Conservation (phyloP, 2,113 vertebrate genomes). For the Kobus ellipsiprymnus region DNA sequence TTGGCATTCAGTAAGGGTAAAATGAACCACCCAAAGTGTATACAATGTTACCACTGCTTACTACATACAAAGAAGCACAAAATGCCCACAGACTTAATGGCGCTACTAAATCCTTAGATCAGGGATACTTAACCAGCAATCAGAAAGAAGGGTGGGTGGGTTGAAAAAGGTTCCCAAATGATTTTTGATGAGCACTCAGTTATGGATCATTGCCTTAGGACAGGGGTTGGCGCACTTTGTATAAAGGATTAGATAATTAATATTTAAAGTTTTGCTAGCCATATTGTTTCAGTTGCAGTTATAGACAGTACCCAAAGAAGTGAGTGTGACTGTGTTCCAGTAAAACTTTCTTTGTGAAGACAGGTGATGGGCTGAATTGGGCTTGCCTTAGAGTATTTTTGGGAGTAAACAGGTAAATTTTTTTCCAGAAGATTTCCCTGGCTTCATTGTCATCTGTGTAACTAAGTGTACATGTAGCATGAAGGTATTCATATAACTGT, state of each 20-base stretch:
- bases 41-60: neutral
- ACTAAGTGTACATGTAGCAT: neutral
- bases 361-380: neutral
- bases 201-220: neutral
- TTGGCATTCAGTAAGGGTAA: neutral
- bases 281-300: neutral
- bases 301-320: neutral
- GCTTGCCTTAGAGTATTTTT: neutral
- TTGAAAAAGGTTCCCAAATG: neutral
- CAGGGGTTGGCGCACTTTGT: neutral
- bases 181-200: neutral
- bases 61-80: neutral
- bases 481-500: neutral
- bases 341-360: conserved; percentile 7
- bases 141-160: neutral
- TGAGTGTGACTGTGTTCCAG: neutral
- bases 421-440: neutral
- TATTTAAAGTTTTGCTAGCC: neutral
- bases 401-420: neutral
- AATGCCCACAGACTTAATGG: neutral
- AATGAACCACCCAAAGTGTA: neutral
- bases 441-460: neutral
- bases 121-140: neutral
- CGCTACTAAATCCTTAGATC: neutral
- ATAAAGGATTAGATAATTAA: neutral